Evolutionary conservation across 2,797 vertebrate species (phyloP).

Genomic region (Trachurus trachurus): DNA sequence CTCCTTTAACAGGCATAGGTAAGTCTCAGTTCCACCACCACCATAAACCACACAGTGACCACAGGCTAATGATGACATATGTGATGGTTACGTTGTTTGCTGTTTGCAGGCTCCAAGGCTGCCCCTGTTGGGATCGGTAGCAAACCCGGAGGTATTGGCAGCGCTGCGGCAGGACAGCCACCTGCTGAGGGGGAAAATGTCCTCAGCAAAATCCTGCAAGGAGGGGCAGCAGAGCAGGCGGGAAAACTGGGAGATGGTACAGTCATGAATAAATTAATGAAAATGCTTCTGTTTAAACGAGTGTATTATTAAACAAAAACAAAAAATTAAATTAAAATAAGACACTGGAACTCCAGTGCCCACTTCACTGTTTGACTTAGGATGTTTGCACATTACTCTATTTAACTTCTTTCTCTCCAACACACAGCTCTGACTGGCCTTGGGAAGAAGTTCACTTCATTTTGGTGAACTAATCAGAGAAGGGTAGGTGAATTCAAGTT

Average conservation of each 20-base stretch:
- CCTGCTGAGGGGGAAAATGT: constrained; percentile 93
- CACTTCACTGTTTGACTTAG: not conserved
- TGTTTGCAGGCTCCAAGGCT: constrained; percentile 88
- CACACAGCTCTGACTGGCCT: constrained; percentile 94
- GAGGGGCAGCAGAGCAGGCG: constrained; percentile 97
- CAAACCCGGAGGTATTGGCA: constrained; percentile 87
- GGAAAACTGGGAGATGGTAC: constrained; percentile 98
- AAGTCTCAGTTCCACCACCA: constrained; percentile 54
- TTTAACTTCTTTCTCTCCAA: constrained; percentile 41
- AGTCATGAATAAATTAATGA: constrained; percentile 25
- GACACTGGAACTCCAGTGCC: not conserved
- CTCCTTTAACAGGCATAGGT: constrained; percentile 91
- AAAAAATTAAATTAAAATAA: not conserved
- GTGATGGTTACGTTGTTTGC: constrained; percentile 14
- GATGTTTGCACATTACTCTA: constrained; percentile 14
- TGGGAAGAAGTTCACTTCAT: constrained; percentile 99
- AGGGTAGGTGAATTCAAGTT: constrained; percentile 80
- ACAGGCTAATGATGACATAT: not conserved
- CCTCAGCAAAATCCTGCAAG: constrained; percentile 96
- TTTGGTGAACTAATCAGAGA: constrained; percentile 91
- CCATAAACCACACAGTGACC: not conserved
- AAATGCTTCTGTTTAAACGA: constrained; percentile 6
- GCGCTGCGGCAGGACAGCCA: constrained; percentile 85
- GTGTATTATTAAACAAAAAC: not conserved
- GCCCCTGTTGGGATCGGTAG: constrained; percentile 88